Evolutionary conservation across 2,797 vertebrate genomes (phyloP).

Genomic region (Gouania willdenowi): DNA sequence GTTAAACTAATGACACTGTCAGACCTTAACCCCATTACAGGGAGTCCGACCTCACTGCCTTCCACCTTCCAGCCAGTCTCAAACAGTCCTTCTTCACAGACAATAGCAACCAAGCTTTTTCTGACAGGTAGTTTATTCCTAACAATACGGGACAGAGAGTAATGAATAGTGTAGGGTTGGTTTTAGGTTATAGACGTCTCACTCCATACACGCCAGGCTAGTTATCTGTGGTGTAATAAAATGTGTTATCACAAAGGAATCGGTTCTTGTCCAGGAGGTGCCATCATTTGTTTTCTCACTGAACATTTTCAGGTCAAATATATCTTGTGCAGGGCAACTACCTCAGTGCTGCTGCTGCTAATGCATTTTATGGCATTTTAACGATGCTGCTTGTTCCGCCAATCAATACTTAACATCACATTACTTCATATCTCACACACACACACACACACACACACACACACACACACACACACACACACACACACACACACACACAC

Average conservation of each 20-base stretch:
- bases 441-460: no score
- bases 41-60: slow-evolving; percentile 21
- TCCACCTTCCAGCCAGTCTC: slow-evolving; percentile 30
- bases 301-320: slow-evolving; percentile 50
- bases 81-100: background rate
- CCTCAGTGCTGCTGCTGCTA: slow-evolving; percentile 14
- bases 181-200: slow-evolving; percentile 19
- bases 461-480: no score
- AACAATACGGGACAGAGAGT: background rate
- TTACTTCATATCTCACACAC: no score
- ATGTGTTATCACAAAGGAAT: slow-evolving; percentile 23
- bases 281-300: slow-evolving; percentile 12
- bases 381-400: slow-evolving; percentile 30
- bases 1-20: slow-evolving; percentile 67
- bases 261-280: slow-evolving; percentile 27
- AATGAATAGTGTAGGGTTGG: slow-evolving; percentile 3
- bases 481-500: no score
- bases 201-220: slow-evolving; percentile 12
- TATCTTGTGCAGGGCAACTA: slow-evolving; percentile 27
- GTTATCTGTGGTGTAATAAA: slow-evolving; percentile 29
- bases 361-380: slow-evolving; percentile 45
- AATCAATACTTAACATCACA: slow-evolving; percentile 27
- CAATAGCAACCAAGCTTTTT: background rate
- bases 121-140: slow-evolving; percentile 18
- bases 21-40: slow-evolving; percentile 61